Base-by-base conservation (phyloP, 2,888 invertebrate species). In the Resseliella maxima region DNA sequence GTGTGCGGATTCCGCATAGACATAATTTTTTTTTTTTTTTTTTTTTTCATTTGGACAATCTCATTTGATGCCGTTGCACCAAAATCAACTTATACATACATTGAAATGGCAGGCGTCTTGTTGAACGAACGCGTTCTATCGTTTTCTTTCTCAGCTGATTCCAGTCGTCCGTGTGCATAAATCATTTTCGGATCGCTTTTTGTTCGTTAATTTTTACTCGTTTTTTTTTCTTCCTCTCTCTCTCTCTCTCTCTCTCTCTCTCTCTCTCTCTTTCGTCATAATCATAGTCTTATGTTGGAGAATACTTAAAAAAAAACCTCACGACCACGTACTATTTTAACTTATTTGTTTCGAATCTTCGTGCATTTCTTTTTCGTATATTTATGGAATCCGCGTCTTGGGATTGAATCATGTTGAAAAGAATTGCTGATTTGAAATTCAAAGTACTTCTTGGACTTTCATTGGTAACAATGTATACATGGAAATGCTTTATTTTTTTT, bases 371-470 rank as follows among this genome's bases (percentile, higher is more conserved):
- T 18, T 72, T 27, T 8, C 31, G 15, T 35, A 15, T 6, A 1
- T 59, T 18, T 24, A 8, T 18, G 2, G 2, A 8, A 24, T 24
- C 27, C 12, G 24, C 3, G 5, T 59, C 59, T 59, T 35, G 15
- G 15, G 72, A 3, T 72, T 35, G 31, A 72, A 24, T 59, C n/a
- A 59, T 24, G 24, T 35, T 35, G 31, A 72, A 72, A 31, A 72
- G 15, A 72, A 27, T 12, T 72, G 15, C 72, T 72, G 27, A 72
- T 72, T 72, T 72, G 72, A 72, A 72, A 72, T 72, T 31, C 72
- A 72, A 72, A 72, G n/a, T 72, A 72, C 1, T 59, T 59, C 27
- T 31, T 31, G 72, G 31, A 72, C 59, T 24, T 59, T 24, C 6
- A 59, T 50, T 50, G n/a, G n/a, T n/a, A n/a, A n/a, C 10, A 50